Percentiles rank a stretch among this genome's conserved stretches.
Conservation (phyloP, 2,888 invertebrate genomes). For the Julus scandinavius region DNA sequence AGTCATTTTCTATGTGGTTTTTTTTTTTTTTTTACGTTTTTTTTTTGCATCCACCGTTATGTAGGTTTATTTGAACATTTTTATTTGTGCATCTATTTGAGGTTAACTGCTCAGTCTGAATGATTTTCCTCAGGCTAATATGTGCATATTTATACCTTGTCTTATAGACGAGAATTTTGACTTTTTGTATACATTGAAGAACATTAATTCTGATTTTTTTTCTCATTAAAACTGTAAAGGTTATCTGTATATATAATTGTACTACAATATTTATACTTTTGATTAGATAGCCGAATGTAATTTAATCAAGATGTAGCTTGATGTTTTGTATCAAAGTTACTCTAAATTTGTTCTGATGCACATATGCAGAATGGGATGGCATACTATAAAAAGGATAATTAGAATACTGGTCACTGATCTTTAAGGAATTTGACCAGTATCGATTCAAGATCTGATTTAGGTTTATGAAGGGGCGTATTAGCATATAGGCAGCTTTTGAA, state of each 20-base stretch:
- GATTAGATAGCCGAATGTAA: background rate
- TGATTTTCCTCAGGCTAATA: background rate
- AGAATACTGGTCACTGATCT: background rate
- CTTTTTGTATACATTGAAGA: constrained; percentile 33
- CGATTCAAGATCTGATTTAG: background rate
- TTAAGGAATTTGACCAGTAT: background rate
- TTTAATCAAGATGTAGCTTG: background rate
- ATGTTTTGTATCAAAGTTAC: background rate
- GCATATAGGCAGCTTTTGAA: background rate
- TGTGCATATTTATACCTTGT: constrained; percentile 40
- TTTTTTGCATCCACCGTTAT: constrained; percentile 25
- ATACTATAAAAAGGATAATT: background rate
- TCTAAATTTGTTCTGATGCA: background rate
- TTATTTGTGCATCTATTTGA: constrained; percentile 43
- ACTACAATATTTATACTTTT: background rate
- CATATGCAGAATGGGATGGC: background rate
- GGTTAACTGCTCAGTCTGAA: constrained; percentile 29
- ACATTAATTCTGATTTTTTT: background rate
- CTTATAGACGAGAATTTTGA: constrained; percentile 40
- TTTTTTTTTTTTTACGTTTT: background rate
- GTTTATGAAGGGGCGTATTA: background rate
- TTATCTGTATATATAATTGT: constrained; percentile 17
- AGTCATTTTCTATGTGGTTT: constrained; percentile 4
- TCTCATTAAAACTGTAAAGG: constrained; percentile 4
- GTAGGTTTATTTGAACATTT: constrained; percentile 35